phyloP scores from a whole-genome alignment of 2,797 vertebrate genomes.

The Diplodus puntazzo region DNA sequence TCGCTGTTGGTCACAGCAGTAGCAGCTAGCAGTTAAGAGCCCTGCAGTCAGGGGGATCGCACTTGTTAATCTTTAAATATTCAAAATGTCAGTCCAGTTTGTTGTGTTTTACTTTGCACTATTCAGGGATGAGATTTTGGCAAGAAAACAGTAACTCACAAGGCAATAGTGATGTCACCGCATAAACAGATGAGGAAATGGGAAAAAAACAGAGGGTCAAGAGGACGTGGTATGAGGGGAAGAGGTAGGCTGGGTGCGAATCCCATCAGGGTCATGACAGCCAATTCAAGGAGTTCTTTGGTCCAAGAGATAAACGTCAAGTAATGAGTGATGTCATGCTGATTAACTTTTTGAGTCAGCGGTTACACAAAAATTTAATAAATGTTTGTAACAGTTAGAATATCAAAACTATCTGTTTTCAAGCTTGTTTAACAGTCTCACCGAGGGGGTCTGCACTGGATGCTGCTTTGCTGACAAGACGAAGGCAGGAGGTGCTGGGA shows the following conservation, averaged over 20 bases:
- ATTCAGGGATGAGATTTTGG: neutral
- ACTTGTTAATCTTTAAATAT: neutral
- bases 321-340: neutral
- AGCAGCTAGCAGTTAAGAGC: neutral
- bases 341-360: neutral
- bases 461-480: slow-evolving; percentile 86
- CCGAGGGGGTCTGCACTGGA: slow-evolving; percentile 86
- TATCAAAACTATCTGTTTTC: neutral
- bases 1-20: neutral
- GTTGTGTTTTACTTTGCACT: neutral
- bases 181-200: slow-evolving; percentile 26
- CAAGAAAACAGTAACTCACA: neutral
- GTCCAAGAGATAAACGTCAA: neutral
- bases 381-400: neutral
- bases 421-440: slow-evolving; percentile 73
- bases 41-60: neutral
- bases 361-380: neutral
- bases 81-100: neutral
- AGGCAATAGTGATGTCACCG: neutral
- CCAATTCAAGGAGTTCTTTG: slow-evolving; percentile 11
- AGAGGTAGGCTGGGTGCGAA: slow-evolving; percentile 19
- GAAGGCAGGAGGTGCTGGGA: slow-evolving; percentile 87
- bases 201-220: slow-evolving; percentile 20
- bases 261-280: neutral
- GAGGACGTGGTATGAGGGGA: slow-evolving; percentile 29